Evolutionary conservation across 2,113 vertebrate species (phyloP), one percentile per base, ranked within the genome.

Genomic region (Petrocephalus zakoni): DNA sequence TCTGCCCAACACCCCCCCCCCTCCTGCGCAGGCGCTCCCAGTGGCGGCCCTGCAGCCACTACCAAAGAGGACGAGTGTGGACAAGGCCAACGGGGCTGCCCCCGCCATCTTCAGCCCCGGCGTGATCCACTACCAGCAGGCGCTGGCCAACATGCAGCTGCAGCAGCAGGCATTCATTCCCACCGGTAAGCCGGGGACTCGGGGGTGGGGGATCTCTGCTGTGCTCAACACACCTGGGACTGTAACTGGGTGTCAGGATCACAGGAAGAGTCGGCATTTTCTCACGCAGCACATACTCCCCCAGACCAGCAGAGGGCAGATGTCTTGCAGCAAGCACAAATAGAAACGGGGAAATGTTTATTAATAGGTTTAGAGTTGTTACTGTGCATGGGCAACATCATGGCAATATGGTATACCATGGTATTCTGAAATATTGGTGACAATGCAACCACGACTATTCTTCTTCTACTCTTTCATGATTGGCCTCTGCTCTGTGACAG

Each of bases 101-200:
- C 51, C 87, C 81, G 95, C 96, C 53, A 91, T 99, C 94, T 99
- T 98, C 93, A 99, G 96, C 95, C 97, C 97, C 93, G 96, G 94
- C 94, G 95, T 98, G 97, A 98, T 97, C 94, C 97, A 99, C 95
- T 99, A 99, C 96, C 98, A 99, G 95, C 98, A 98, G 94, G 96
- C 98, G 93, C 95, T 99, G 94, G 96, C 98, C 91, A 99, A 97
- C 97, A 96, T 99, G 97, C 98, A 98, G 94, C 95, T 99, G 91
- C 98, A 97, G 55, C 98, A 98, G 94, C 97, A 96, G 87, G 90
- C 98, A 58, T 99, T 97, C 92, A 96, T 99, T 93, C 97, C 97
- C 51, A 95, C 97, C 93, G 97, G 98, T 99, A 95, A 97, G 97
- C 89, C 64, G 34, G 15, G 5, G 25, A 5, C 4, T 2, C 5